Evolutionary conservation across 2,113 vertebrate genomes (phyloP).

Genomic region (Arvicanthis niloticus): DNA sequence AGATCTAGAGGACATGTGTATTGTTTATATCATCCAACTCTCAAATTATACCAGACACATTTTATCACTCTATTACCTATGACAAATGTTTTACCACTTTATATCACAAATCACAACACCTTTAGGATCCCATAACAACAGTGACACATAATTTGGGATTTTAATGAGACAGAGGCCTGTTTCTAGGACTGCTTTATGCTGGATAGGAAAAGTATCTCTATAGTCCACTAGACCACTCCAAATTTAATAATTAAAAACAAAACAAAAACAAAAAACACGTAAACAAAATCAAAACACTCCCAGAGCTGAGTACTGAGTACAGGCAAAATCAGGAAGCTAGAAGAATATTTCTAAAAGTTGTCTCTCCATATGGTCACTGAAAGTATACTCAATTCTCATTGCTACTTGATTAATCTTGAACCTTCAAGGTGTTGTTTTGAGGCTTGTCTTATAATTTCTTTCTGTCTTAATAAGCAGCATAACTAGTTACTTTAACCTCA

Average conservation of each 20-base stretch:
- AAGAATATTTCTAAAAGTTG: not conserved
- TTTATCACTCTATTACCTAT: not conserved
- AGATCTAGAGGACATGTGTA: not conserved
- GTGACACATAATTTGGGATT: not conserved
- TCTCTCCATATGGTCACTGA: not conserved
- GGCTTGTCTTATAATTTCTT: not conserved
- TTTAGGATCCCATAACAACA: not conserved
- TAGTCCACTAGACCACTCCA: not conserved
- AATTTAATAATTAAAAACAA: not conserved
- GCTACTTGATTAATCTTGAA: not conserved
- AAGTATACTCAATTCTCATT: not conserved
- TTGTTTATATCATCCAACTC: not conserved
- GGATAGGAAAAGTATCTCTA: not conserved
- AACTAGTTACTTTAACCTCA: not conserved
- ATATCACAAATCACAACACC: not conserved
- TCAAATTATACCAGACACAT: not conserved
- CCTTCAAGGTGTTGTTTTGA: not conserved
- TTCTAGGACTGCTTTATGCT: not conserved
- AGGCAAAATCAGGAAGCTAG: not conserved
- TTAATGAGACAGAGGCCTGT: not conserved
- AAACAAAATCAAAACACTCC: not conserved
- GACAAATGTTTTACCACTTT: not conserved
- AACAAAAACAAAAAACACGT: not conserved
- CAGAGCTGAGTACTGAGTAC: not conserved
- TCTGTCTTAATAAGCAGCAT: not conserved